Evolutionary conservation across 2,888 invertebrate genomes (phyloP), one percentile per base, ranked within the genome.

Genomic region (Andrena trimmerana): DNA sequence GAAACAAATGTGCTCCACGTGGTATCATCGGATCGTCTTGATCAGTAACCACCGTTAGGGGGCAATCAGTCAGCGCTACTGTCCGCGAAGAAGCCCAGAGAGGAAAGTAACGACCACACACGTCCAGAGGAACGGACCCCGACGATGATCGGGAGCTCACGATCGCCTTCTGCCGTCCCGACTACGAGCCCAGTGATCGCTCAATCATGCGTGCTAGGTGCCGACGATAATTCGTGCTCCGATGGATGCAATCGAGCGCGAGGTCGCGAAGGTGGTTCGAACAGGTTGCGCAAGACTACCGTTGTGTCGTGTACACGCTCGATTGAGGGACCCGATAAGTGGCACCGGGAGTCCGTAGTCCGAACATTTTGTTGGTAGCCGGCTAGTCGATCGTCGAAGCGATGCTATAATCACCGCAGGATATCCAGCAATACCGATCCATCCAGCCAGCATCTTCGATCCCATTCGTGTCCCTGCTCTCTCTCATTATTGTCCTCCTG

Each of bases 161-260:
- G 76, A 74, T 74, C 70, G 36, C 57, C 70, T 67, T 62, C 59
- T 27, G 27, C 36, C 63, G 67, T 72, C 74, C 31, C 69, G 76
- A 80, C 76, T 81, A 77, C 79, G 74, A 83, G 79, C 75, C 42
- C 73, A 48, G 78, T 89, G 86, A 87, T 89, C 85, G 88, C 86
- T 89, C 89, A 89, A 89, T 89, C 89, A 89, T 86, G 89, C 89
- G 89, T 89, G 88, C 67, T 86, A 83, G 85, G 70, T 83, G 84
- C 82, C 81, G 84, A 86, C 86, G 86, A 89, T 89, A 89, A 89
- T 88, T 88, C 89, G 89, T 88, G 88, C 86, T 84, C 76, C 86
- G 81, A 83, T 86, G 87, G 87, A 86, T 88, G 88, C 88, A 85
- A 83, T 88, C 79, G 84, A 80, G 86, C 84, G 84, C 89, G 88